Evolutionary conservation across 1,140 invertebrate species (phyloP).

Genomic region (Zaprionus kolodkinae): DNA sequence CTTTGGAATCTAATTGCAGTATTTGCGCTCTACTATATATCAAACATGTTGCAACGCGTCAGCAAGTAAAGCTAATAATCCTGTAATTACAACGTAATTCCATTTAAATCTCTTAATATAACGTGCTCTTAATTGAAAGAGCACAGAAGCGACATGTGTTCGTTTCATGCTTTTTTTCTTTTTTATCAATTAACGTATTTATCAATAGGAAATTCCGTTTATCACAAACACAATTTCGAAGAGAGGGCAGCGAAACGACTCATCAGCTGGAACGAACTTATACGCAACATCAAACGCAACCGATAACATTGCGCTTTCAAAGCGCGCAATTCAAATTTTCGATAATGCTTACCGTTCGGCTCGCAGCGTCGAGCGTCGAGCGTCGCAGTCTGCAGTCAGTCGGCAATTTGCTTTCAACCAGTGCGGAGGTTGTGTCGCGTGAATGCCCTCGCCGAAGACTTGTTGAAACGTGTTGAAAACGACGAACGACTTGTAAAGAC

Average conservation of each 20-base stretch:
- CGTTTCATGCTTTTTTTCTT: neutral
- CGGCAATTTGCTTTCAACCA: constrained; percentile 55
- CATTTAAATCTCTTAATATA: constrained; percentile 2
- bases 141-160: neutral
- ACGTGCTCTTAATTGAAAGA: neutral
- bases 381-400: constrained; percentile 46
- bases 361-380: constrained; percentile 4
- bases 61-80: neutral
- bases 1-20: neutral
- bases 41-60: constrained; percentile 15
- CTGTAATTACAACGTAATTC: neutral
- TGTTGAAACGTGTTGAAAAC: constrained; percentile 52
- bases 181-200: constrained; percentile 15
- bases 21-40: neutral
- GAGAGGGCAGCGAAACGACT: constrained; percentile 4
- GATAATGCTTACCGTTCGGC: neutral
- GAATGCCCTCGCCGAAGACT: constrained; percentile 35
- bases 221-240: constrained; percentile 8
- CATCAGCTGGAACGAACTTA: constrained; percentile 12
- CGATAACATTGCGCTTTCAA: constrained; percentile 24
- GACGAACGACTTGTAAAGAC: constrained; percentile 45
- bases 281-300: constrained; percentile 15
- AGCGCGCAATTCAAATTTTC: constrained; percentile 38
- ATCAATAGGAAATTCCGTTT: constrained; percentile 4
- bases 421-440: constrained; percentile 59